phyloP scores from a whole-genome alignment of 1,140 invertebrate genomes.

The Sinonovacula constricta region DNA sequence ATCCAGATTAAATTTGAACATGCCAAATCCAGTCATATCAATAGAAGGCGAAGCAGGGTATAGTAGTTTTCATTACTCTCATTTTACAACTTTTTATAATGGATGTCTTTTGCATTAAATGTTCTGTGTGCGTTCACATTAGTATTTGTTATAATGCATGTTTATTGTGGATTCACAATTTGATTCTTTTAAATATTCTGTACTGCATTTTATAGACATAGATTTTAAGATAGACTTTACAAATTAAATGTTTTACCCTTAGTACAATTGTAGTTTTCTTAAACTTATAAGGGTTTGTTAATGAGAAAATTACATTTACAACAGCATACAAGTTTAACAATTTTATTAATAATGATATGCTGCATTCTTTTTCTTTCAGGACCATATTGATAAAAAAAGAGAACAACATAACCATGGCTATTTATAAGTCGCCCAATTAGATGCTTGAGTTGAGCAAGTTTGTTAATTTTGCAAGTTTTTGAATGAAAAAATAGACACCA shows the following conservation, averaged over 20 bases:
- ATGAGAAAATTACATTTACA: no score
- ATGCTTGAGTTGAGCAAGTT: no score
- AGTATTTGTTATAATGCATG: not conserved
- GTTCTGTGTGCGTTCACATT: not conserved
- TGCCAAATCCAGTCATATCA: constrained; percentile 42
- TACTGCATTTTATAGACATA: not conserved
- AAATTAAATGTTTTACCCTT: not conserved
- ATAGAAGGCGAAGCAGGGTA: constrained; percentile 49
- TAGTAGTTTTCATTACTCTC: not conserved
- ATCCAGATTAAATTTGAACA: constrained; percentile 32
- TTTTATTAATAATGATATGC: not conserved
- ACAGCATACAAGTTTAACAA: not conserved
- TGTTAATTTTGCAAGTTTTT: no score
- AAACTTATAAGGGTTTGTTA: no score
- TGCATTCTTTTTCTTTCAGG: constrained; percentile 33
- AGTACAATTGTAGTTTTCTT: not conserved
- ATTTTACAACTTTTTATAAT: not conserved
- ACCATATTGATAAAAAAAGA: constrained; percentile 49
- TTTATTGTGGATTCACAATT: not conserved
- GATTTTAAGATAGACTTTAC: no score
- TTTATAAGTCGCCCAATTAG: constrained; percentile 43
- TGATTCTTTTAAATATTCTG: not conserved
- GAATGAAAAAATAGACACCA: no score
- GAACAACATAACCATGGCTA: constrained; percentile 37
- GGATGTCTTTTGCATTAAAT: not conserved